A percentile compares a stretch with the other conserved stretches of the same genome.
Conservation (phyloP, 2,888 invertebrate species). For the Sphaerophoria taeniata region DNA sequence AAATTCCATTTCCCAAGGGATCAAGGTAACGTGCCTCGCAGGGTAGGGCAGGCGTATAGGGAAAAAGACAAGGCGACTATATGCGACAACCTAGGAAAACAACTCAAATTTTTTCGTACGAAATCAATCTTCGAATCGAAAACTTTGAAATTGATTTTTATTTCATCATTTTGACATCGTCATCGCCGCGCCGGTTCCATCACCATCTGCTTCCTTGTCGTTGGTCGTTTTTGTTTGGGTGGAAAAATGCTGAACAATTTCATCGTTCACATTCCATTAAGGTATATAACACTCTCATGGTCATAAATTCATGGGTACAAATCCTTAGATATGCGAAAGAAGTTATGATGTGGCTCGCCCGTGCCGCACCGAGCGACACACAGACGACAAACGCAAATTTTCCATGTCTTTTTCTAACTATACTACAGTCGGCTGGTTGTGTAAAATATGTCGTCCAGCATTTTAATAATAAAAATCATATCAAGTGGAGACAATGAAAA, state of each 20-base stretch:
- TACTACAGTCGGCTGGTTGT: not conserved
- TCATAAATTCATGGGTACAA: conserved; percentile 40
- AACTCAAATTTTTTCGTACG: conserved; percentile 5
- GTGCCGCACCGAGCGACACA: not conserved
- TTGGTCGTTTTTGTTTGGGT: not conserved
- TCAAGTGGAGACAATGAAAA: conserved; percentile 68
- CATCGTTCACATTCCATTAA: conserved; percentile 60
- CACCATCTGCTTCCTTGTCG: not conserved
- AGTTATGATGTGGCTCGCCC: not conserved
- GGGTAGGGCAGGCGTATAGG: not conserved
- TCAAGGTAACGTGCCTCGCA: not conserved
- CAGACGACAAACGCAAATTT: conserved; percentile 46
- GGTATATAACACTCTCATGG: conserved; percentile 10
- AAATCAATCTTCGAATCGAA: conserved; percentile 29
- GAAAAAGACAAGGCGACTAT: not conserved
- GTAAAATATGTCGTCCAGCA: conserved; percentile 64
- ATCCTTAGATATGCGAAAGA: conserved; percentile 27
- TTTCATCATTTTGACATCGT: conserved; percentile 28
- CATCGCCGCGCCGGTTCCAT: not conserved
- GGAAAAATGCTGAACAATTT: conserved; percentile 60
- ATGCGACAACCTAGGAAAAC: not conserved
- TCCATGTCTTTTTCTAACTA: conserved; percentile 9
- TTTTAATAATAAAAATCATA: conserved; percentile 73
- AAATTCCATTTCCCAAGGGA: not conserved
- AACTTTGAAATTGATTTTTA: conserved; percentile 60